These are phyloP conservation scores for Pluvialis apricaria DNA, from an alignment of 2,113 vertebrate species.

Conservation along the genomic window DNA sequence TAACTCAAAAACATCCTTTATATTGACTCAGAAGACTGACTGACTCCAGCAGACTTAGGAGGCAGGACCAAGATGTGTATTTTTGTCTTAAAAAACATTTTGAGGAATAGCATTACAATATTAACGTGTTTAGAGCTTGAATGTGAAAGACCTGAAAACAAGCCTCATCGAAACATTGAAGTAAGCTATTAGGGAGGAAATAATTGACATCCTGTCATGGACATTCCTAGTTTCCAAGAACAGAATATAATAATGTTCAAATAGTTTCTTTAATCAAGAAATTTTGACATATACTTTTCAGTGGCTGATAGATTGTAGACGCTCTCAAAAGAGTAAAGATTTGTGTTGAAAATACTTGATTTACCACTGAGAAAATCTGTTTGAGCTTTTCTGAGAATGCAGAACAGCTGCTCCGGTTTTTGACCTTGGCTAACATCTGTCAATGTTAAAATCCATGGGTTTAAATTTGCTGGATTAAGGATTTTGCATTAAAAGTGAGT, in stretches of 20 bases:
- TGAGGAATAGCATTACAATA: background rate
- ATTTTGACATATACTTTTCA: background rate
- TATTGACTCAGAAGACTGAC: background rate
- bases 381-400: background rate
- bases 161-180: background rate
- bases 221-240: background rate
- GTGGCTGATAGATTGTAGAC: background rate
- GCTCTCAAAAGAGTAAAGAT: background rate
- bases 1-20: background rate
- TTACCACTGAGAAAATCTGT: background rate
- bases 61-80: background rate
- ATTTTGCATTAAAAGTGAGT: background rate
- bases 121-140: background rate
- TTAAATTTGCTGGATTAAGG: background rate
- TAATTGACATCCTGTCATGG: background rate
- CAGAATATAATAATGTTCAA: background rate
- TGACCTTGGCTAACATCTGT: background rate
- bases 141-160: background rate
- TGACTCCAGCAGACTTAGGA: background rate
- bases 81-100: background rate
- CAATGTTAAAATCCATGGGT: background rate
- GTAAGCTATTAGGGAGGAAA: background rate
- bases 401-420: background rate
- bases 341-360: background rate
- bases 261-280: background rate